Conservation (phyloP, 2,113 vertebrate species). For the Melospiza georgiana region DNA sequence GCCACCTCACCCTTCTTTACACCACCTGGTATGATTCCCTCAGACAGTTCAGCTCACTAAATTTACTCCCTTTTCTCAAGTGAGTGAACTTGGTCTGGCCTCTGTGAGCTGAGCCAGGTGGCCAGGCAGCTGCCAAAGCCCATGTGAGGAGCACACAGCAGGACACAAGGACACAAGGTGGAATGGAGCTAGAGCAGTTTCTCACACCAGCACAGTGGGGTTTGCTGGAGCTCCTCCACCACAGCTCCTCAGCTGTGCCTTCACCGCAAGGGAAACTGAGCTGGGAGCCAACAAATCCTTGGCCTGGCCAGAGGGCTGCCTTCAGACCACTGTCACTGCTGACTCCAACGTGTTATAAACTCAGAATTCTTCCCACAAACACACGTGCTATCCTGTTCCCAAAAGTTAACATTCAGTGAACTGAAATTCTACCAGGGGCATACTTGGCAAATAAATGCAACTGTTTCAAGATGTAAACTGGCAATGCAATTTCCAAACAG, state of each 20-base stretch:
- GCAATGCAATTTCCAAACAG: neutral
- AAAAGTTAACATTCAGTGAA: neutral
- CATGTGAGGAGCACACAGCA: rapidly evolving
- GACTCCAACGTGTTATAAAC: rapidly evolving
- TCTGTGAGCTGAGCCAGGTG: neutral
- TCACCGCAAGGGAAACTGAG: neutral
- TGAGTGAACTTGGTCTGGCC: neutral
- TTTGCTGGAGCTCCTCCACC: neutral
- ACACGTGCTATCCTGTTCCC: neutral
- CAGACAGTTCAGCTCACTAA: neutral
- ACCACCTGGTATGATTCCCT: neutral
- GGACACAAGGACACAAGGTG: neutral
- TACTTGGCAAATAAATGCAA: neutral
- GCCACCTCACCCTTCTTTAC: neutral
- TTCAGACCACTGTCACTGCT: neutral
- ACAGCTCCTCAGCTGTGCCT: neutral
- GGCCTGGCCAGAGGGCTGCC: neutral
- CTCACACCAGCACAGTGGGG: neutral
- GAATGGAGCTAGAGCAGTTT: neutral
- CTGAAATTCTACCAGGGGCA: neutral
- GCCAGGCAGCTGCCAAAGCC: neutral
- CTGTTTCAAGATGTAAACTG: neutral
- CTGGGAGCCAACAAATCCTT: neutral
- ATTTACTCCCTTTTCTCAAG: neutral
- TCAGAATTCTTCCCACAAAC: neutral